Conservation (phyloP, 2,113 vertebrate genomes). For the Oreochromis spilurus region DNA sequence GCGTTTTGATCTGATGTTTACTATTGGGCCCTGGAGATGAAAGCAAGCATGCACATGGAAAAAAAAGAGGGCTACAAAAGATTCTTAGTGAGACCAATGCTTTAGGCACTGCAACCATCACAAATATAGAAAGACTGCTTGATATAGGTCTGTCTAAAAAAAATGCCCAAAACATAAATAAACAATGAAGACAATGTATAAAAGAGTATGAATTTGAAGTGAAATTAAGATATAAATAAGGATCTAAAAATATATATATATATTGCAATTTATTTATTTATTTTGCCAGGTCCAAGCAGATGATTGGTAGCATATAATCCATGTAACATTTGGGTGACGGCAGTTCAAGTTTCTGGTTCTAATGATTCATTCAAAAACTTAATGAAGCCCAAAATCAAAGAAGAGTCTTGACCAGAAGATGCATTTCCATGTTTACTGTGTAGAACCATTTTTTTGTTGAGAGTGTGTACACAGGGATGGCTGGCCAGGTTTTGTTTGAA, state of each 20-base stretch:
- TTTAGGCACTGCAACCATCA: not conserved
- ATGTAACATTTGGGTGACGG: not conserved
- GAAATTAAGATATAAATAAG: not conserved
- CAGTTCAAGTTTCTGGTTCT: not conserved
- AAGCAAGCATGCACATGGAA: constrained; percentile 8
- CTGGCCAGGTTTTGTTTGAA: constrained; percentile 70
- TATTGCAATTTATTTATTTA: not conserved
- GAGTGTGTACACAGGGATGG: constrained; percentile 42
- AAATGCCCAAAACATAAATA: not conserved
- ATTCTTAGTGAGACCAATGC: not conserved
- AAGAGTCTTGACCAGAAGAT: not conserved
- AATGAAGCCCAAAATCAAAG: not conserved
- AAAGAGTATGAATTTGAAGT: not conserved
- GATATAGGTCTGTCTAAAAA: not conserved
- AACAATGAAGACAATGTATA: not conserved
- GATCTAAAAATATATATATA: not conserved
- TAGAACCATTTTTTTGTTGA: not conserved
- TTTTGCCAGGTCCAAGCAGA: not conserved
- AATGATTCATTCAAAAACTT: not conserved
- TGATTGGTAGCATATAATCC: not conserved
- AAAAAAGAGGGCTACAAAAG: not conserved
- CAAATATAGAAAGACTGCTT: not conserved
- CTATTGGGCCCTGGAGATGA: constrained; percentile 15
- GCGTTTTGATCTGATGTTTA: constrained; percentile 60
- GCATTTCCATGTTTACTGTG: not conserved